Evolutionary conservation across 2,888 invertebrate species (phyloP), one percentile per base, ranked within the genome.

Genomic region (Cyaniris semiargus): DNA sequence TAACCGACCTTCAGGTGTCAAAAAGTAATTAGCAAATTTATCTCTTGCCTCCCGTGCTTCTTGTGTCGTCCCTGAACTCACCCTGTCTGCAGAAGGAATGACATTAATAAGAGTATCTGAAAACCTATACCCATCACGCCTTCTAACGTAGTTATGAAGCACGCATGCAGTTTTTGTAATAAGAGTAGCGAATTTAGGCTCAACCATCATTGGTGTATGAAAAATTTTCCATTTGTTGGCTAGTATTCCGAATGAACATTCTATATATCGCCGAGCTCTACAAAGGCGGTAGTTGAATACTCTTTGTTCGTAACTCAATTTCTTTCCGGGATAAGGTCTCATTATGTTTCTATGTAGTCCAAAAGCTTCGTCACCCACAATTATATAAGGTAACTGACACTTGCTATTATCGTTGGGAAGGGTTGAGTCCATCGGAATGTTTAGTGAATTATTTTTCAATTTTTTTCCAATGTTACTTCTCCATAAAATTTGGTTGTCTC

Each of bases 221-320:
- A 53, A 18, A 53, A 53, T 38, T 48, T 48, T 75, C 76, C 34
- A 79, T 80, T 81, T 79, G 72, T 66, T 77, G 13, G 77, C 75
- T 44, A 76, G 18, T 48, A 79, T 76, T 27, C 76, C 76, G 60
- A 78, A 78, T 18, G 78, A 70, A n/a, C 78, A 78, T 72, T 78
- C 76, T n/a, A 78, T 70, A 70, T 58, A 76, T 18, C 78, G 56
- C 38, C 76, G 58, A 7, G 78, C 78, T 60, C 76, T 38, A 10
- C 44, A 60, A 60, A 78, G 48, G 23, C 76, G 70, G 21, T 78
- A 78, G 60, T 78, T 78, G 60, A 71, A 78, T 44, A 78, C 56
- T 21, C 60, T 76, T 74, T 74, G 38, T 15, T 38, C 21, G 23
- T 44, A 48, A 31, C 38, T 48, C 13, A 76, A 72, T 38, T 76